phyloP scores from a whole-genome alignment of 2,888 invertebrate genomes.

The Lithophane leautieri region DNA sequence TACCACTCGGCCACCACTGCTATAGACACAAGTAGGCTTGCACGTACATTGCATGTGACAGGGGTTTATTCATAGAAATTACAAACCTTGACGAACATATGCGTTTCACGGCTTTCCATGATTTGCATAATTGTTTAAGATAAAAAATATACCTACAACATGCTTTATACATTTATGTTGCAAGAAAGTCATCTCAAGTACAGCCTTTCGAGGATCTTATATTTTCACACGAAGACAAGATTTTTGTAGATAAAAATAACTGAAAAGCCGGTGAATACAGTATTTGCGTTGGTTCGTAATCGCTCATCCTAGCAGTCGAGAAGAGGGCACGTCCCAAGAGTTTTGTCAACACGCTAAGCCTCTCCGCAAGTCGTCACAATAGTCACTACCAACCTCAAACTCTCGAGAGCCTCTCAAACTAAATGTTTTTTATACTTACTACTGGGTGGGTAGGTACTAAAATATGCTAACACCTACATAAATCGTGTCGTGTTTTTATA shows the following conservation, averaged over 20 bases:
- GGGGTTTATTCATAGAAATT: not conserved
- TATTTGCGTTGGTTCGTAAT: conserved; percentile 65
- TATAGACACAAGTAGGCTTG: no score
- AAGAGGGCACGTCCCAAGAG: conserved; percentile 78
- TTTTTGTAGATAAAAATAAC: conserved; percentile 46
- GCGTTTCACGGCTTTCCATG: not conserved
- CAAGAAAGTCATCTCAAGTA: not conserved
- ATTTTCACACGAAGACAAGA: not conserved
- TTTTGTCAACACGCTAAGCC: conserved; percentile 77
- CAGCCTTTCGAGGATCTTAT: not conserved
- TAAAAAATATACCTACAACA: not conserved
- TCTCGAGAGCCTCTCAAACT: conserved; percentile 49
- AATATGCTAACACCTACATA: not conserved
- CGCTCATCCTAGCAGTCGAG: conserved; percentile 68
- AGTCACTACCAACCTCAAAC: conserved; percentile 60
- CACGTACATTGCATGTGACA: not conserved
- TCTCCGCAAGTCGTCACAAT: conserved; percentile 66
- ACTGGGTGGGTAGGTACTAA: conserved; percentile 8
- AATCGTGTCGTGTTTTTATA: not conserved
- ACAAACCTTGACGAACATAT: not conserved
- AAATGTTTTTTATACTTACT: conserved; percentile 51
- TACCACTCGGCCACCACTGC: no score
- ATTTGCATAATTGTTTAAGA: not conserved
- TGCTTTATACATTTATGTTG: not conserved
- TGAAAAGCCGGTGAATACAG: conserved; percentile 48